A percentile compares a stretch with the other conserved stretches of the same genome.
phyloP scores from a whole-genome alignment of 2,113 vertebrate species.

The Brachionichthys hirsutus region DNA sequence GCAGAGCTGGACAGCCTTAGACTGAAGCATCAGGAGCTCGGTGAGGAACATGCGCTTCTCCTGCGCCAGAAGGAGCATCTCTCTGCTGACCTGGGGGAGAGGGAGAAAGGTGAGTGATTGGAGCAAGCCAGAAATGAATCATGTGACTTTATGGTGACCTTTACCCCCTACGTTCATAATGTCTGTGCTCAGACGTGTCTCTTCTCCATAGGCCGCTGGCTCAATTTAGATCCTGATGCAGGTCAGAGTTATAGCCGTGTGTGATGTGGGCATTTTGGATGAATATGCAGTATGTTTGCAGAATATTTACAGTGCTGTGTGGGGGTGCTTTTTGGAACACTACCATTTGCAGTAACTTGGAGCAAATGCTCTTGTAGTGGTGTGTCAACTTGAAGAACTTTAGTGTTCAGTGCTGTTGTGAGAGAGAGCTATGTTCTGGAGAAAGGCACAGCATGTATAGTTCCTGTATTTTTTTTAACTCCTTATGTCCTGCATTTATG shows the following conservation, averaged over 20 bases:
- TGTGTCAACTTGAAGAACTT: constrained; percentile 21
- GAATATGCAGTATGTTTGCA: constrained; percentile 44
- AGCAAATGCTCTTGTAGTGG: constrained; percentile 32
- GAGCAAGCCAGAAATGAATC: neutral
- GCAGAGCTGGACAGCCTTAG: constrained; percentile 57
- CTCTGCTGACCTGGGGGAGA: constrained; percentile 69
- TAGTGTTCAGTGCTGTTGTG: neutral
- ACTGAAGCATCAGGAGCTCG: constrained; percentile 69
- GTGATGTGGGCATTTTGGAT: constrained; percentile 19
- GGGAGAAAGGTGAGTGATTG: constrained; percentile 76
- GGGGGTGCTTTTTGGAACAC: constrained; percentile 42
- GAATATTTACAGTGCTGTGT: constrained; percentile 63
- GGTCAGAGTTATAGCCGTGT: constrained; percentile 71
- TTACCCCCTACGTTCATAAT: constrained; percentile 48
- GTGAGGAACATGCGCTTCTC: constrained; percentile 68
- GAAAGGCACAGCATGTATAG: constrained; percentile 5
- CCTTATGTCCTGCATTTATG: neutral
- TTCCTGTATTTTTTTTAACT: neutral
- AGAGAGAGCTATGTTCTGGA: neutral
- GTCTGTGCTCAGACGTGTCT: constrained; percentile 60
- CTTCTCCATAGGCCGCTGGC: constrained; percentile 72
- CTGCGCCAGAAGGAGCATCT: constrained; percentile 70
- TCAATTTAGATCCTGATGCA: constrained; percentile 69
- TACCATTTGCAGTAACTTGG: constrained; percentile 24
- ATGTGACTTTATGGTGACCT: constrained; percentile 1